phyloP scores from a whole-genome alignment of 2,888 invertebrate species.

The Arctia plantaginis region DNA sequence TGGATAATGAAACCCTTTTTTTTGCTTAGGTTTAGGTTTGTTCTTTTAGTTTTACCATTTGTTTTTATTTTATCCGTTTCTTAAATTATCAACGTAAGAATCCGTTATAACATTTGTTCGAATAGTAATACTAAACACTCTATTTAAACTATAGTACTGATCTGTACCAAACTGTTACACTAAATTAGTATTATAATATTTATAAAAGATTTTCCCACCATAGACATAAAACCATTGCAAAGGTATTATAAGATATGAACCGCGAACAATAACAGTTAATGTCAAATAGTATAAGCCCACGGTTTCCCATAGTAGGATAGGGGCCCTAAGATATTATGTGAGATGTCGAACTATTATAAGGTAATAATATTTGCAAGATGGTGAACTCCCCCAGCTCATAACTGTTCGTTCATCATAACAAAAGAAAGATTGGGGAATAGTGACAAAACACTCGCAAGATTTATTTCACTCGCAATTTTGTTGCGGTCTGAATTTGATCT shows the following conservation, averaged over 20 bases:
- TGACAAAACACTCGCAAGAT: conserved; percentile 34
- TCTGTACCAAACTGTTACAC: not conserved
- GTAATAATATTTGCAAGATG: conserved; percentile 66
- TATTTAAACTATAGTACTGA: not conserved
- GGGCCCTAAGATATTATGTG: conserved; percentile 8
- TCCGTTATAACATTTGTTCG: not conserved
- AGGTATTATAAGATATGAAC: conserved; percentile 47
- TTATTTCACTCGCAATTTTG: conserved; percentile 10
- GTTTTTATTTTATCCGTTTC: not conserved
- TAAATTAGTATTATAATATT: not conserved
- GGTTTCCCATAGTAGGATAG: not conserved
- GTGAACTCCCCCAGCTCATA: conserved; percentile 43
- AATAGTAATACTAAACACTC: not conserved
- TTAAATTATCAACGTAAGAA: not conserved
- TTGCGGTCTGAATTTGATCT: conserved; percentile 8
- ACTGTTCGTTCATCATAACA: conserved; percentile 49
- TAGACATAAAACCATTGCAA: conserved; percentile 8
- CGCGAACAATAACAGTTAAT: conserved; percentile 49
- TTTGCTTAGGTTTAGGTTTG: not conserved
- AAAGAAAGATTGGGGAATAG: conserved; percentile 26
- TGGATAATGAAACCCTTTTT: not conserved
- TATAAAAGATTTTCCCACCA: not conserved
- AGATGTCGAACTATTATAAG: conserved; percentile 51
- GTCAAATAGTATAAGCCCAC: conserved; percentile 47
- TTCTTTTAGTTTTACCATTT: not conserved